Percentiles rank a stretch among this genome's conserved stretches.
phyloP scores from a whole-genome alignment of 2,888 invertebrate species.

The Melitaea athalia region DNA sequence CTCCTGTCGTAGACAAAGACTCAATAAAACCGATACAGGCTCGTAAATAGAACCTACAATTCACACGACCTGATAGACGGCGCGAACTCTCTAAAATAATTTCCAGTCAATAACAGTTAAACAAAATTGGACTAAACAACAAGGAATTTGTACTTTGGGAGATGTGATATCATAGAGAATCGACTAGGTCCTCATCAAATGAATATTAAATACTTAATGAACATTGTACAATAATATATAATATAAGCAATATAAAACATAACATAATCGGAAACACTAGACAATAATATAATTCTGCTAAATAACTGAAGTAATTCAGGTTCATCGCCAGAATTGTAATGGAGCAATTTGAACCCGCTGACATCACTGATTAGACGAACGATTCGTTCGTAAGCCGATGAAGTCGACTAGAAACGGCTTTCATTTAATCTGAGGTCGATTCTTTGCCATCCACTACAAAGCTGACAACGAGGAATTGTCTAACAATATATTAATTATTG shows the following conservation, averaged over 20 bases:
- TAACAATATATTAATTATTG: constrained; percentile 76
- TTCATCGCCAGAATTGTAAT: constrained; percentile 60
- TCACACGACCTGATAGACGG: constrained; percentile 43
- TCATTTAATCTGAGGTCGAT: constrained; percentile 35
- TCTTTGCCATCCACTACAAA: constrained; percentile 58
- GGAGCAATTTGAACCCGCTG: constrained; percentile 48
- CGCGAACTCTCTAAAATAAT: constrained; percentile 73
- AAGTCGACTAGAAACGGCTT: constrained; percentile 67
- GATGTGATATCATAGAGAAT: constrained; percentile 82
- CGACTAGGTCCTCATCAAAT: constrained; percentile 83
- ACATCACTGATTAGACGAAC: constrained; percentile 44
- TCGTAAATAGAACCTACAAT: constrained; percentile 36
- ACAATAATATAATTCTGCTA: constrained; percentile 81
- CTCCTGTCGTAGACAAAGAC: constrained; percentile 41
- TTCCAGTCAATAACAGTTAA: constrained; percentile 80
- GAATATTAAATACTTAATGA: constrained; percentile 82
- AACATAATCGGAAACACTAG: constrained; percentile 81
- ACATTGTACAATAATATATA: constrained; percentile 80
- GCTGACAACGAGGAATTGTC: constrained; percentile 70
- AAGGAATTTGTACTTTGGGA: constrained; percentile 84
- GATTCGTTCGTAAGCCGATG: constrained; percentile 54
- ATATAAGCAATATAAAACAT: constrained; percentile 82
- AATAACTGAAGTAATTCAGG: constrained; percentile 79
- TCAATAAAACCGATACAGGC: constrained; percentile 38
- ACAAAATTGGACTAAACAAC: constrained; percentile 84